Percentiles rank a stretch among this genome's conserved stretches.
phyloP scores from a whole-genome alignment of 2,797 vertebrate species.

The Sciurus vulgaris region DNA sequence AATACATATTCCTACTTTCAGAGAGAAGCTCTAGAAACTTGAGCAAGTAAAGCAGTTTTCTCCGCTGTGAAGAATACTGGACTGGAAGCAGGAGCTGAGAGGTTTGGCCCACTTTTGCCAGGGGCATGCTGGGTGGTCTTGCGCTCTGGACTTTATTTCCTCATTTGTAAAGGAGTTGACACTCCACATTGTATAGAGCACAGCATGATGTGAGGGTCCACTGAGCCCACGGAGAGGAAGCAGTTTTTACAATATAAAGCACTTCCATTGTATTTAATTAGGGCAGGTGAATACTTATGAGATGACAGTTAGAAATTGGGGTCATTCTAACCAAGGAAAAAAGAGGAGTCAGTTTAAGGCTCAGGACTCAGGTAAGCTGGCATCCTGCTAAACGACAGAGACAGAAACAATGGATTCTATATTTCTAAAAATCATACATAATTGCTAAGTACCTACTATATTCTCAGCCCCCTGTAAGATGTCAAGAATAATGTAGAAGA shows the following conservation, averaged over 20 bases:
- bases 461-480: background rate
- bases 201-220: background rate
- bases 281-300: conserved; percentile 72
- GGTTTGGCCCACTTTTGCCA: background rate
- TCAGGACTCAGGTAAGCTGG: background rate
- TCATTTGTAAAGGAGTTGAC: background rate
- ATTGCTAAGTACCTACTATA: background rate
- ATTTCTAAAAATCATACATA: background rate
- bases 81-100: background rate
- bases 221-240: background rate
- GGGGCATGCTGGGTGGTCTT: background rate
- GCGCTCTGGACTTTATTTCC: background rate
- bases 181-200: background rate
- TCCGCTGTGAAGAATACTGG: background rate
- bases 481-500: background rate
- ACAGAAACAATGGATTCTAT: background rate
- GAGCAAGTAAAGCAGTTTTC: background rate
- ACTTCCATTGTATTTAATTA: conserved; percentile 63
- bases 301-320: conserved; percentile 69
- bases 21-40: conserved; percentile 60
- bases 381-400: conserved; percentile 21
- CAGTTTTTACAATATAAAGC: conserved; percentile 46
- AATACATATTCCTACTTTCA: conserved; percentile 49
- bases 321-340: conserved; percentile 22
- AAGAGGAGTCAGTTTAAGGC: background rate